Conservation (phyloP, 2,797 vertebrate genomes). For the Gallinago stenura region DNA sequence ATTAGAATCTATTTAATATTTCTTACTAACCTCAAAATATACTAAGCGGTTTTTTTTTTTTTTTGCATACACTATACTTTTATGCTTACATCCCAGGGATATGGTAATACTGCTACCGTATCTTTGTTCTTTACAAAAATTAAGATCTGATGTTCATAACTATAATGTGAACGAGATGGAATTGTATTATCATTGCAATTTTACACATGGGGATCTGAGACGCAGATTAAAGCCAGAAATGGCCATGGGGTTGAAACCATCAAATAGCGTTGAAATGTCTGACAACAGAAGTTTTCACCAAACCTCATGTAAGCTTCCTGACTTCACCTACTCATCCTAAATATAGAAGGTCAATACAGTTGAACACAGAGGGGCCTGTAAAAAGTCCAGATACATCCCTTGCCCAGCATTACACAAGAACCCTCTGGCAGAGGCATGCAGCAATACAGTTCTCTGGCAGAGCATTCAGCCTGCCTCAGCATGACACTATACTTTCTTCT, state of each 20-base stretch:
- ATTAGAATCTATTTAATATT: not conserved
- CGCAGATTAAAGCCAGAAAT: not conserved
- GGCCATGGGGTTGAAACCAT: not conserved
- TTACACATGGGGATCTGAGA: not conserved
- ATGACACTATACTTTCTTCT: not conserved
- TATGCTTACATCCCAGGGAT: not conserved
- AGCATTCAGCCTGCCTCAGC: not conserved
- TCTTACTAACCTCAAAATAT: not conserved
- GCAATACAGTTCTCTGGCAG: not conserved
- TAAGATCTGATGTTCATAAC: not conserved
- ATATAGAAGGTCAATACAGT: accelerated
- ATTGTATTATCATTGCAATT: not conserved
- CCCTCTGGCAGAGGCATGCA: not conserved
- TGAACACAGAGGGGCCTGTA: not conserved
- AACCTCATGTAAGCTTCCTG: not conserved
- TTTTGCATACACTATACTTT: not conserved
- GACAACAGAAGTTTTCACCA: not conserved
- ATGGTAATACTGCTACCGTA: not conserved
- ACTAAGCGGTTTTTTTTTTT: not conserved
- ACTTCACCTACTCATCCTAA: not conserved
- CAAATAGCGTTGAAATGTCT: not conserved
- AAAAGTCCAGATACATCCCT: not conserved
- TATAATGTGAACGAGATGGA: not conserved
- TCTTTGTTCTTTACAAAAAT: not conserved
- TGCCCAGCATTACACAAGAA: not conserved